phyloP scores from a whole-genome alignment of 2,888 invertebrate species.

The Amphipoea oculea region DNA sequence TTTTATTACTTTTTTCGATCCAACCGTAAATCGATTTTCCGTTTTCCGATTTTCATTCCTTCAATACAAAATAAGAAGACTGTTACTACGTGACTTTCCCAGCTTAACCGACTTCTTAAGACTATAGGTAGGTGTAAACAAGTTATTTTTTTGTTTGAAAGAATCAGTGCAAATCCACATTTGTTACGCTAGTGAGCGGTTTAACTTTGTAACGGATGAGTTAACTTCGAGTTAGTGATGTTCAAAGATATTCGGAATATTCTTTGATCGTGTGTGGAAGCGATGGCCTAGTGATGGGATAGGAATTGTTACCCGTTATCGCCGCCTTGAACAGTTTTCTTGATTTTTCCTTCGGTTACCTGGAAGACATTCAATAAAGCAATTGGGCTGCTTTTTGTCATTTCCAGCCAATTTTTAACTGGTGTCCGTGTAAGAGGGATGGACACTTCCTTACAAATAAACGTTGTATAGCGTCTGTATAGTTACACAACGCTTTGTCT shows the following conservation, averaged over 20 bases:
- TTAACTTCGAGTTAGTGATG: conserved; percentile 32
- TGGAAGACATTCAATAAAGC: not conserved
- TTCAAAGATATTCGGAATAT: conserved; percentile 36
- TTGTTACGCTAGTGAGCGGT: conserved; percentile 60
- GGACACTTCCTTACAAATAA: too few species aligned
- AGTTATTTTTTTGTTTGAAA: conserved; percentile 25
- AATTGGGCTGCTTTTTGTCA: not conserved
- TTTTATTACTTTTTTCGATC: too few species aligned
- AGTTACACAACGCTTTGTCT: too few species aligned
- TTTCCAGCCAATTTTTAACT: not conserved
- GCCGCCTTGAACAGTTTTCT: not conserved
- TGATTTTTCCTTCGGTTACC: not conserved
- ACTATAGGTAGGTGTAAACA: conserved; percentile 11
- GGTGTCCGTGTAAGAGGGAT: too few species aligned
- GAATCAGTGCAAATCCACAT: conserved; percentile 67
- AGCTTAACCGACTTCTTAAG: conserved; percentile 19
- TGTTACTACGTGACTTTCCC: conserved; percentile 33
- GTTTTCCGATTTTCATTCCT: not conserved
- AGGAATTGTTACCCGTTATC: not conserved
- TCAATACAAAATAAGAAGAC: not conserved
- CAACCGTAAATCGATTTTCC: not conserved
- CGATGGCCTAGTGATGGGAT: not conserved
- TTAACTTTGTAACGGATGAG: conserved; percentile 59
- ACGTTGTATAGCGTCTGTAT: too few species aligned
- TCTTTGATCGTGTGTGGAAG: conserved; percentile 24